Conservation (phyloP, 1,140 invertebrate species). For the Adoxophyes honmai region DNA sequence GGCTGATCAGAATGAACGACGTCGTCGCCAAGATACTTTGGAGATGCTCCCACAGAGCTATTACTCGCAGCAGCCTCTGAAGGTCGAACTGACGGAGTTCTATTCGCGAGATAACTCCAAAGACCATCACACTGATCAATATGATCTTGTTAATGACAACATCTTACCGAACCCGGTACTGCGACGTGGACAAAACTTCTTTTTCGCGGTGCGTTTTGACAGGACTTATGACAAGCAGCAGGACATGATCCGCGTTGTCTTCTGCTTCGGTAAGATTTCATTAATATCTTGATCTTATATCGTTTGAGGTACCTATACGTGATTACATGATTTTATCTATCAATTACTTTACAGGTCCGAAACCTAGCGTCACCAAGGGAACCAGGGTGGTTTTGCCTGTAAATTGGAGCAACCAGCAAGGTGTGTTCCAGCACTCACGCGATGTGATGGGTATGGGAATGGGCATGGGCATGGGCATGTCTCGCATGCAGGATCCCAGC, state of each 20-base stretch:
- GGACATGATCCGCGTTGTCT: conserved; percentile 71
- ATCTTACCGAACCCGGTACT: conserved; percentile 77
- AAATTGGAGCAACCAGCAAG: conserved; percentile 68
- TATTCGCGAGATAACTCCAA: conserved; percentile 81
- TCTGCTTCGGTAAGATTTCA: conserved; percentile 63
- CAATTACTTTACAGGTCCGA: conserved; percentile 74
- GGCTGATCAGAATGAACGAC: conserved; percentile 73
- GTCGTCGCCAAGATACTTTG: conserved; percentile 71
- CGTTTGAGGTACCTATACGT: neutral
- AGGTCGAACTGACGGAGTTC: conserved; percentile 80
- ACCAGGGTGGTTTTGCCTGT: conserved; percentile 80
- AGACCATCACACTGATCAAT: conserved; percentile 82
- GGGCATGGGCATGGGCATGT: conserved; percentile 29
- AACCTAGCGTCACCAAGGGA: conserved; percentile 80
- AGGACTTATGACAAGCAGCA: conserved; percentile 72
- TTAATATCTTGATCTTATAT: neutral
- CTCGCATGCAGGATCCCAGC: conserved; percentile 55
- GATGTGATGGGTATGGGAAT: conserved; percentile 53
- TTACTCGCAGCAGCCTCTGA: conserved; percentile 76
- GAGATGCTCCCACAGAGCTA: conserved; percentile 72
- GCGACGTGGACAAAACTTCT: conserved; percentile 81
- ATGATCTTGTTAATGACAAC: conserved; percentile 78
- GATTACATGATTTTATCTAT: neutral
- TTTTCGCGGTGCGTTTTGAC: conserved; percentile 79
- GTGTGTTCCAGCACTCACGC: conserved; percentile 63